Conservation (phyloP, 2,888 invertebrate genomes). For the Saturnia pavonia region DNA sequence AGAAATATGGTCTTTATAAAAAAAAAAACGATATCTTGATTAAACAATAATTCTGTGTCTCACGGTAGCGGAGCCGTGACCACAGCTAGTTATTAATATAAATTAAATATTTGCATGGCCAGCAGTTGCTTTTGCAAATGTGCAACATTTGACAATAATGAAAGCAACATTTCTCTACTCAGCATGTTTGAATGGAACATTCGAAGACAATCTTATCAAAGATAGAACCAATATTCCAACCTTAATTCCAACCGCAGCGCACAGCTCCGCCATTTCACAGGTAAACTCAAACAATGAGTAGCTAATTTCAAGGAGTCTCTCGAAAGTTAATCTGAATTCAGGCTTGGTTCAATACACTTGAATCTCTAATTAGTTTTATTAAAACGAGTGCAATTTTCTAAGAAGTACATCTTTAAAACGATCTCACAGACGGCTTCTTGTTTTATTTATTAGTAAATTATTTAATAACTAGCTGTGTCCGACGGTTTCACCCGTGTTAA, state of each 20-base stretch:
- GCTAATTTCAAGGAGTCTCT: conserved; percentile 35
- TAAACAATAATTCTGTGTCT: too few relatives aligned
- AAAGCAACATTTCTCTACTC: background rate
- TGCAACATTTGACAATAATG: background rate
- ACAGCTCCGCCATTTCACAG: conserved; percentile 27
- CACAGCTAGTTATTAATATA: too few relatives aligned
- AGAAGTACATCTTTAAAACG: background rate
- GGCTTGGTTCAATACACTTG: conserved; percentile 20
- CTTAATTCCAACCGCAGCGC: conserved; percentile 26
- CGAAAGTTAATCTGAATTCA: conserved; percentile 36
- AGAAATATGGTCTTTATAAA: too few relatives aligned
- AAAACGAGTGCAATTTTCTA: conserved; percentile 8
- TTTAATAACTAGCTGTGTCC: too few relatives aligned
- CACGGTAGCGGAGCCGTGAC: too few relatives aligned
- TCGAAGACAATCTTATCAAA: conserved; percentile 11
- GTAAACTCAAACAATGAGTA: conserved; percentile 35
- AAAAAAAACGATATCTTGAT: too few relatives aligned
- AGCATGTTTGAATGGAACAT: background rate
- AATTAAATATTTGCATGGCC: background rate
- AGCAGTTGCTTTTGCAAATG: background rate
- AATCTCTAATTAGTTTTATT: background rate
- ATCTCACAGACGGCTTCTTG: background rate
- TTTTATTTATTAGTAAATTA: background rate
- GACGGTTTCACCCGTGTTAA: too few relatives aligned
- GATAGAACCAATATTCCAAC: conserved; percentile 16